Base-by-base conservation (phyloP, 1,140 invertebrate species). In the Metaphire vulgaris region DNA sequence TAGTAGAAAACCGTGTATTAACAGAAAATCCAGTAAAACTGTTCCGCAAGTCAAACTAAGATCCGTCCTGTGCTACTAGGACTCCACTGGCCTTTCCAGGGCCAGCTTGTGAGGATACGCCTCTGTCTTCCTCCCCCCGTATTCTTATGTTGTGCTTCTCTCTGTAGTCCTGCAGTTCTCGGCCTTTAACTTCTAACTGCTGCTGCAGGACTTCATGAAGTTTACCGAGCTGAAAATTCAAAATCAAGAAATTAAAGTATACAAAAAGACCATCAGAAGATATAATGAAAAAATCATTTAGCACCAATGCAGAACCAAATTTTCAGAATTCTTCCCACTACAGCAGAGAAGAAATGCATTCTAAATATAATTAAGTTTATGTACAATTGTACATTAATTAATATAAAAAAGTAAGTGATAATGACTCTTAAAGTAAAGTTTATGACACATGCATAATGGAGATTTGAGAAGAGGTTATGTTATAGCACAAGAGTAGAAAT, bases 131-230 rank as follows among this genome's bases (percentile, higher is more conserved):
- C 75, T 87, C 85, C 26, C 87, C 87, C 33, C 85, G 83, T 32
- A 89, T 86, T 74, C 86, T 83, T 80, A 98, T 95, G 84, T 95
- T 93, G 82, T 97, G 89, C 81, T 93, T 92, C 83, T 96, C 93
- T 83, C 94, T 94, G 85, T 93, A 98, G 79, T 95, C 92, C 84
- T 97, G 95, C 41, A 98, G 92, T 87, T 97, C 94, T 71, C 89
- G 86, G 2, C 95, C 95, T 87, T 97, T 98, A 79, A 91, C 90
- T 41, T 90, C 88, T 16, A 97, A 86, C 84, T 96, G 92, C 70
- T 92, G 91, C 71, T 91, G 92, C 16, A 96, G 87, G 72, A 89
- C 88, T 83, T 92, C 90, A 72, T 95, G 90, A 1, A 93, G 88
- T 85, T 92, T 91, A 1, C 89, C 89, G 77, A 98, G 87, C 89